A percentile compares a stretch with the other conserved stretches of the same genome.
Conservation (phyloP, 2,113 vertebrate species). For the Delphinapterus leucas region DNA sequence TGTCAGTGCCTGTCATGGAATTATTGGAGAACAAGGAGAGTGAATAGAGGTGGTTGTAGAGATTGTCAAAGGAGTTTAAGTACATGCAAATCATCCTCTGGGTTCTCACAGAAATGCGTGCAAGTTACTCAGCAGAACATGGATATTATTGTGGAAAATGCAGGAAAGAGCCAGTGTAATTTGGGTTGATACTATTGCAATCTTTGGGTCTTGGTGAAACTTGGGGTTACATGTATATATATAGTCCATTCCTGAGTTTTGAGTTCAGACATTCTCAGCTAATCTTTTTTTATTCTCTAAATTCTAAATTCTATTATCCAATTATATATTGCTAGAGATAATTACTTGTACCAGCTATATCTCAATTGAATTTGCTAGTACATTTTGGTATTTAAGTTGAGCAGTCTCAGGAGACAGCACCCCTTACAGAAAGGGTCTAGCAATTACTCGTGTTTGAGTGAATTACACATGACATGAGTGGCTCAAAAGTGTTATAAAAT, state of each 20-base stretch:
- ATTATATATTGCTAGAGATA: neutral
- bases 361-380: neutral
- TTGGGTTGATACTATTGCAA: neutral
- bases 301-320: slow-evolving; percentile 7
- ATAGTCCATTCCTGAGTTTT: neutral
- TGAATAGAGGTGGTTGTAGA: neutral
- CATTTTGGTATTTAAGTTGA: neutral
- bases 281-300: neutral
- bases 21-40: neutral
- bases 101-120: neutral
- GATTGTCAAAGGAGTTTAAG: neutral
- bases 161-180: neutral
- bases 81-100: neutral
- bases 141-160: neutral
- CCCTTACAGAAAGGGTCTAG: neutral
- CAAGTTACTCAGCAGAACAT: neutral
- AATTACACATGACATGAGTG: neutral
- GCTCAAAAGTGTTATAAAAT: neutral
- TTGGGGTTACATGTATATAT: neutral
- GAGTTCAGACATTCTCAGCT: neutral
- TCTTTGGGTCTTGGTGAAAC: neutral
- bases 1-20: neutral
- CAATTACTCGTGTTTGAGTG: neutral
- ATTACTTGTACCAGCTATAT: neutral
- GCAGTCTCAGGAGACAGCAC: neutral